Evolutionary conservation across 2,113 vertebrate species (phyloP), one percentile per base, ranked within the genome.

Genomic region (Miniopterus natalensis): DNA sequence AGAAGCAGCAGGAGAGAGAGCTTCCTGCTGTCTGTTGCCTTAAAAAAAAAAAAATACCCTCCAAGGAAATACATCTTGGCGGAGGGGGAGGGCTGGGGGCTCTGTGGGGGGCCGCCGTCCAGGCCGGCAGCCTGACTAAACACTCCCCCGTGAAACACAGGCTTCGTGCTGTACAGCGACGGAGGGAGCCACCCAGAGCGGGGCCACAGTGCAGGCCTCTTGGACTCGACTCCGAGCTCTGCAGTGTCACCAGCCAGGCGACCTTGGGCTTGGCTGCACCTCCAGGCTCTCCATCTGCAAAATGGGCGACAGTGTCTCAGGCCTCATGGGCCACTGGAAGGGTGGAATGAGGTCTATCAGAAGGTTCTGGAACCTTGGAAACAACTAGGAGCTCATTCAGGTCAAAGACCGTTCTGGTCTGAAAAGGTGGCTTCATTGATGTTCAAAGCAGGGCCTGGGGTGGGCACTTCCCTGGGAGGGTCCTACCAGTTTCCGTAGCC

Each of bases 41-140:
- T 83, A 61, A 83, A 92, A 97, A 95, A 92, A 70, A 87, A 80
- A 85, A 77, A 95, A 42, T 1, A 36, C 40, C 89, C 84, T 93
- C 88, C 23, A 3, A 79, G 92, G 86, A 61, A 87, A n/a, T 13
- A 1, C 0, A n/a, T n/a, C 36, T 42, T 1, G 31, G 45, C 45
- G 10, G 77, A 10, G 36, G 84, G 57, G 25, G 40, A 47, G 51
- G 71, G 42, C 55, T 18, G 59, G 85, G 95, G 95, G 86, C 89
- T 86, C 94, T 0, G 18, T 61, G 86, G 84, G 92, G 89, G 94
- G 75, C 57, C 59, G 0, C 36, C 70, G 31, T 17, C 14, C 36
- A 23, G 31, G 68, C 55, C 0, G 0, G 2, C 47, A 13, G 7
- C 66, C 83, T 23, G 36, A n/a, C 85, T 92, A 66, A 65, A 63